Evolutionary conservation across 2,888 invertebrate species (phyloP), one percentile per base, ranked within the genome.

Genomic region (Sesia apiformis): DNA sequence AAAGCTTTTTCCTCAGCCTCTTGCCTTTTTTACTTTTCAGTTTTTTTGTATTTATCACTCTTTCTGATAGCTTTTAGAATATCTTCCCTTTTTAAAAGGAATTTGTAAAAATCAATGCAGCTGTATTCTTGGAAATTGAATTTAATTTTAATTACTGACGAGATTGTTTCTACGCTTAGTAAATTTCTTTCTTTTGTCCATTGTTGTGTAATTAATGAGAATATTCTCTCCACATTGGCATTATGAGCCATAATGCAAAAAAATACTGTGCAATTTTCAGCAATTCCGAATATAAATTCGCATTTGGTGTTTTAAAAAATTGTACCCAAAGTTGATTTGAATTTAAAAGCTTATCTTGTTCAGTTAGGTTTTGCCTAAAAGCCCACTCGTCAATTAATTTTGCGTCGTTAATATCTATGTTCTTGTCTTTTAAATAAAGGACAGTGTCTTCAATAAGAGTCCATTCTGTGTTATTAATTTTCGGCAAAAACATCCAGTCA

Each of bases 101-200:
- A 49, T 49, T 49, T 49, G 8, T 49, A 49, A n/a, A 49, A 49
- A 6, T 49, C 49, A n/a, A n/a, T 49, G 49, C 49, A 49, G 8
- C 8, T 8, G 6, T 49, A 6, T n/a, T n/a, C n/a, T n/a, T n/a
- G n/a, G n/a, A n/a, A n/a, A n/a, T n/a, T 39, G 41, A 8, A 56
- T 53, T 56, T 56, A 41, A 56, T 58, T 60, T 60, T 58, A 49
- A 62, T 51, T 55, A 62, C 23, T 57, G 60, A 59, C 52, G 60
- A 59, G 51, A 59, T 53, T 55, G 60, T 61, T 54, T 58, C 56
- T 52, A 53, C n/a, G 42, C 46, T 56, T 40, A 62, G 52, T 58
- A 42, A 42, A 56, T 61, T 60, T 53, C 53, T 62, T 58, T 61
- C 59, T 56, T 62, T 57, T 46, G 62, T 62, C 60, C 62, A 62